Base-by-base conservation (phyloP, 1,140 invertebrate genomes). In the Melitaea cinxia region DNA sequence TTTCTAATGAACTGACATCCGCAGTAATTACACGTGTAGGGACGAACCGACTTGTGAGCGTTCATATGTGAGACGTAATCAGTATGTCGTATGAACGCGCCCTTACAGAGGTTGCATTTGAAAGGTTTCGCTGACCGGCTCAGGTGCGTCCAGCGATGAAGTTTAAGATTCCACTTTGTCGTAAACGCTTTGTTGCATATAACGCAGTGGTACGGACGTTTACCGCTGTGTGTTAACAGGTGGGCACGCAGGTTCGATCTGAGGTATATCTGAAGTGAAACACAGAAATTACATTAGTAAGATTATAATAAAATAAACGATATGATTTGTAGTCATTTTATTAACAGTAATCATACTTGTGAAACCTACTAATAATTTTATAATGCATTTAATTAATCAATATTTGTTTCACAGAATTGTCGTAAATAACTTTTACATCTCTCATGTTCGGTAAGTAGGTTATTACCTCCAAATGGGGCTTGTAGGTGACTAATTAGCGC, bases 1-100 rank as follows among this genome's bases (percentile, higher is more conserved):
- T 98, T 97, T 17, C 97, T 93, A 55, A 97, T 98, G 85, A 99
- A 99, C 78, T 97, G 95, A 47, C 97, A 96, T 23, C 97, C 97
- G 85, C 98, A 99, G 83, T 97, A 95, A 78, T 98, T 98, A 85
- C 97, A 98, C 1, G 96, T 96, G 85, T 96, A 98, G 1, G 96
- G 96, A 58, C 94, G 93, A 33, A 96, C 93, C 56, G 95, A 94
- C 64, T 94, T 94, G 89, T 96, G 96, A 23, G 96, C 94, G 84
- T 96, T 95, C 93, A 97, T 95, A 87, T 98, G 97, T 12, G 95
- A 95, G 4, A 95, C 93, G 78, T 95, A 96, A 76, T 97, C 96
- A 42, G 93, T 92, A 75, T 96, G 94, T 2, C 96, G 92, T 58
- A 96, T 94, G 89, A 96, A 97, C 12, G 96, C 95, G 39, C 95